Percentiles rank a stretch among this genome's conserved stretches.
Evolutionary conservation across 1,140 invertebrate genomes (phyloP).

Genomic region (Galleria mellonella): DNA sequence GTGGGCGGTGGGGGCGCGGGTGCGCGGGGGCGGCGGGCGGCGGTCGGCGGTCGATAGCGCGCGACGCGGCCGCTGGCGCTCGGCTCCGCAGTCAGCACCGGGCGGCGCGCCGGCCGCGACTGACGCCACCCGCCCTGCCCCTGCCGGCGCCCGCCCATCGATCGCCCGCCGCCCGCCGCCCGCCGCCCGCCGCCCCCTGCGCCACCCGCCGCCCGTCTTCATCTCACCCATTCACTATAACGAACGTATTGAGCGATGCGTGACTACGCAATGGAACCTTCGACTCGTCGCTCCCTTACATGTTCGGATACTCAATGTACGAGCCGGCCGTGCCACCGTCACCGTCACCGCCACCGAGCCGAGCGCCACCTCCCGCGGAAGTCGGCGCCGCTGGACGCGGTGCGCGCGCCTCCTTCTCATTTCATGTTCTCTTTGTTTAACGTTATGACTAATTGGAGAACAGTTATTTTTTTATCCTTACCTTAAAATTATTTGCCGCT

Average conservation of each 20-base stretch:
- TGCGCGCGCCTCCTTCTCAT: too few relatives aligned
- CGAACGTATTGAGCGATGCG: conserved; percentile 7
- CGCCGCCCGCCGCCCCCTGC: conserved; percentile 9
- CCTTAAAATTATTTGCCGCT: too few relatives aligned
- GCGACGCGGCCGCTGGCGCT: conserved; percentile 20
- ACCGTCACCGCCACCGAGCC: background rate
- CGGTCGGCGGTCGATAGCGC: conserved; percentile 3
- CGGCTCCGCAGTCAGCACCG: conserved; percentile 17
- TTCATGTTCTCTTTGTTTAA: too few relatives aligned
- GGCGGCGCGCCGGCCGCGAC: conserved; percentile 40
- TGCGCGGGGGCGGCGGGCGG: conserved; percentile 10
- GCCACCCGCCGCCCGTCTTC: conserved; percentile 5
- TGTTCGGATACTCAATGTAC: background rate
- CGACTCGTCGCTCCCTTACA: background rate
- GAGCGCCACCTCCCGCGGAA: background rate
- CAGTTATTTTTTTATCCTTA: too few relatives aligned
- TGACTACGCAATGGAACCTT: conserved; percentile 3
- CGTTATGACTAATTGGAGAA: too few relatives aligned
- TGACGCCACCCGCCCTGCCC: conserved; percentile 17
- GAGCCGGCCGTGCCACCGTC: too few relatives aligned
- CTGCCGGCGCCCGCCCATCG: conserved; percentile 11
- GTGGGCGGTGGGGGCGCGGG: conserved; percentile 1
- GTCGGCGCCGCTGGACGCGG: background rate
- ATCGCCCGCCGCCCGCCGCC: conserved; percentile 13
- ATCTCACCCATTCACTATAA: conserved; percentile 6